Base-by-base conservation (phyloP, 2,797 vertebrate species). In the Buphagus erythrorhynchus region DNA sequence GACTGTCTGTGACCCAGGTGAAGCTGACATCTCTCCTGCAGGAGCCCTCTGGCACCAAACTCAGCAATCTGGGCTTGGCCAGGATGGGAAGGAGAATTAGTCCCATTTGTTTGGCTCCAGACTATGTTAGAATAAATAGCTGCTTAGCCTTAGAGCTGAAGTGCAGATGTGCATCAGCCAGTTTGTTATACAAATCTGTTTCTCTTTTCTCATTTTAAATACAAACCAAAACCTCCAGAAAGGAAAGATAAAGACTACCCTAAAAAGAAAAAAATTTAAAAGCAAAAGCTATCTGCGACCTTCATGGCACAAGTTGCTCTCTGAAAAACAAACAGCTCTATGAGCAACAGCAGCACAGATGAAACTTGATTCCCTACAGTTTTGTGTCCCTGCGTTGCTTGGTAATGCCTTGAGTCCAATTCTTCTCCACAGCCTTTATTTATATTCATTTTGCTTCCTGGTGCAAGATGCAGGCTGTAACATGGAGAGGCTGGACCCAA, bases 131-230 rank as follows among this genome's bases (percentile, higher is more conserved):
- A 85, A 80, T 75, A 94, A 96, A 91, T 78, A 69, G 57, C 51
- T 92, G 66, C 26, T 87, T 43, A 90, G 84, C 10, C 33, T 86
- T 72, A 2, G 7, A 91, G 40, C 46, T 89, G 59, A 91, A 90
- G 46, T 11, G 1, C 85, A 96, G 57, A 86, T 88, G 61, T 78
- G 48, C 63, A 72, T 82, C 58, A 29, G 9, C 17, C 21, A 72
- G 59, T 95, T 96, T 79, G 19, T 86, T 94, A 77, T 25, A 94
- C 29, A 95, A 76, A 86, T 77, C 62, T 92, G 42, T 71, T 95
- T 73, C 29, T 92, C 16, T 74, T 63, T 49, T 72, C 42, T 83
- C 89, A 35, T 86, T 96, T 75, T 80, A 46, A 91, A 80, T 46
- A 58, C 28, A 83, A 82, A 20, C 5, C 7, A 59, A 89, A 77